phyloP scores from a whole-genome alignment of 2,113 vertebrate genomes.

The Vidua macroura region DNA sequence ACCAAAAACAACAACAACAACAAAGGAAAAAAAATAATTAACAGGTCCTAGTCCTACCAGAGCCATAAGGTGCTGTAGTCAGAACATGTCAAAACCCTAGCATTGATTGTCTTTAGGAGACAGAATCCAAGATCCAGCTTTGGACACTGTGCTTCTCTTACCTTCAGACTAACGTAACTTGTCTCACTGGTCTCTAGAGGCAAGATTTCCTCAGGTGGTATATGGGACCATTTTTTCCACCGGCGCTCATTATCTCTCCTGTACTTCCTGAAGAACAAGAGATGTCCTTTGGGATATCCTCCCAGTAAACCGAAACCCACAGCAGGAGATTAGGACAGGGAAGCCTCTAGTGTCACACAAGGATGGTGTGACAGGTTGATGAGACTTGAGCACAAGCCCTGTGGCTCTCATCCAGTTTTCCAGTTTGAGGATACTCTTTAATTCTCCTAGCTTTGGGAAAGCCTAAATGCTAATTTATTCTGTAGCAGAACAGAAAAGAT shows the following conservation, averaged over 20 bases:
- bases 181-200: conserved; percentile 85
- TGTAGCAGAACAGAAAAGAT: not conserved
- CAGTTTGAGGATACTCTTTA: not conserved
- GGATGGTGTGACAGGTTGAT: not conserved
- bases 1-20: not conserved
- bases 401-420: not conserved
- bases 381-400: not conserved
- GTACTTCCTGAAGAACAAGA: conserved; percentile 81
- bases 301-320: not conserved
- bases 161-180: conserved; percentile 87
- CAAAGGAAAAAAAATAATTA: not conserved
- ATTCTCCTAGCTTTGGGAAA: not conserved
- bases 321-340: not conserved
- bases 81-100: not conserved
- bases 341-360: not conserved
- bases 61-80: not conserved
- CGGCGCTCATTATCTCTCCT: conserved; percentile 79
- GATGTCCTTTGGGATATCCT: not conserved
- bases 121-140: not conserved
- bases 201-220: conserved; percentile 82
- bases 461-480: not conserved
- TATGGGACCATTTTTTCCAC: conserved; percentile 92
- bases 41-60: not conserved
- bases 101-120: not conserved
- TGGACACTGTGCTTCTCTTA: conserved; percentile 36